Evolutionary conservation across 92 coral and sea anemone species (phyloP).

Genomic region (Epizoanthus stellaris): DNA sequence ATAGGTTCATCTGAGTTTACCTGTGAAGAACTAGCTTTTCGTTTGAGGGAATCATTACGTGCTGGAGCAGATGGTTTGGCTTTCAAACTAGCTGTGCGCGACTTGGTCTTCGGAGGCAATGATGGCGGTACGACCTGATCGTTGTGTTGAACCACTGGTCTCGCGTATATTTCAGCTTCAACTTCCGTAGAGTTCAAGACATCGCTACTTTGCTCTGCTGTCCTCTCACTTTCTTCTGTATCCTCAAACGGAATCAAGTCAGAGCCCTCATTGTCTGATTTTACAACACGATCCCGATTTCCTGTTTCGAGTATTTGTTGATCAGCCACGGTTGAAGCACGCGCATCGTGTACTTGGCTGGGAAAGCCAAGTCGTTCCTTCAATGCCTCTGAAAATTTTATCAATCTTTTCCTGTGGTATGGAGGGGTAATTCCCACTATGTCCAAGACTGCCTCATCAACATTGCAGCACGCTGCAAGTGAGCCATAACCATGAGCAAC

Average conservation of each 20-base stretch:
- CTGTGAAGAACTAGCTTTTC: not conserved
- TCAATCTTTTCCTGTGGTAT: constrained; percentile 88
- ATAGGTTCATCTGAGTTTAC: not conserved
- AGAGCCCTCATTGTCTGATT: constrained; percentile 27
- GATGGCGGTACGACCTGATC: constrained; percentile 40
- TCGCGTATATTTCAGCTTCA: not conserved
- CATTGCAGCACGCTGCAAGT: constrained; percentile 64
- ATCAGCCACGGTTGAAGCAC: constrained; percentile 24
- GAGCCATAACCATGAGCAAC: constrained; percentile 77
- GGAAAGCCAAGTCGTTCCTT: constrained; percentile 57
- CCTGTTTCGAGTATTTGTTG: constrained; percentile 50
- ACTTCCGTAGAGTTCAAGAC: not conserved
- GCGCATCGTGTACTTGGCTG: constrained; percentile 24
- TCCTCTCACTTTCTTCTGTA: not conserved
- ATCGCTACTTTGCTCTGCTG: not conserved
- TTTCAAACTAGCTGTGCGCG: not conserved
- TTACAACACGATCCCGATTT: constrained; percentile 39
- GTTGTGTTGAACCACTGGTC: not conserved
- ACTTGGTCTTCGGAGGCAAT: constrained; percentile 57
- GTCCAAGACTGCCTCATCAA: constrained; percentile 79
- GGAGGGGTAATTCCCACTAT: constrained; percentile 73
- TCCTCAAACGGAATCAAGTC: not conserved
- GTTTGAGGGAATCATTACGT: constrained; percentile 60
- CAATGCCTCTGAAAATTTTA: constrained; percentile 69
- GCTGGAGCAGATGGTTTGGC: constrained; percentile 52